A percentile compares a stretch with the other conserved stretches of the same genome.
Conservation (phyloP, 2,888 invertebrate genomes). For the Merodon equestris region DNA sequence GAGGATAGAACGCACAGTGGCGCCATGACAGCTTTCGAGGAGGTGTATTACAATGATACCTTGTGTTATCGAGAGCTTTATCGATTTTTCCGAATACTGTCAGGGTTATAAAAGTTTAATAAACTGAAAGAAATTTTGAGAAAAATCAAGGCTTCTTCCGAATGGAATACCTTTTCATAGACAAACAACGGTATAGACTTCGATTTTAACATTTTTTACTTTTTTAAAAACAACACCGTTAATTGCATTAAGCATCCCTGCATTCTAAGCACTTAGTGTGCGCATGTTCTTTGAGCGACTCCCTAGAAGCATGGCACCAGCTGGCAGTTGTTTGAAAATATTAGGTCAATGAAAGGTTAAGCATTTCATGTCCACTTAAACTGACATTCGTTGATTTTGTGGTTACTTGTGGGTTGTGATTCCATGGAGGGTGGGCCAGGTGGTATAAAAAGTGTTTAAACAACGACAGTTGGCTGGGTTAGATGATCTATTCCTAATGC, state of each 20-base stretch:
- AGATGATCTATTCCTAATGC: neutral
- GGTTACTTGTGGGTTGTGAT: constrained; percentile 12
- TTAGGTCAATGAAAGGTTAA: constrained; percentile 66
- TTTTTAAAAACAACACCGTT: too few species aligned
- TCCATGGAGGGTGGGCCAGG: constrained; percentile 11
- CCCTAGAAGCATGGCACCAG: constrained; percentile 35
- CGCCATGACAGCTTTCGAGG: neutral
- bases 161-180: too few species aligned
- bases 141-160: too few species aligned
- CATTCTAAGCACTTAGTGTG: constrained; percentile 23
- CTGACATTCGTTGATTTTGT: neutral
- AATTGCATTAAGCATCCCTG: constrained; percentile 15
- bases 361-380: constrained; percentile 12
- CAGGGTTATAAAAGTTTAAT: too few species aligned
- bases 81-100: constrained; percentile 38
- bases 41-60: too few species aligned
- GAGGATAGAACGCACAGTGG: constrained; percentile 37
- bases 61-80: constrained; percentile 5
- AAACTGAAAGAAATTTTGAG: too few species aligned
- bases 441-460: constrained; percentile 25
- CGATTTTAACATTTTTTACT: too few species aligned
- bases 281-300: constrained; percentile 41
- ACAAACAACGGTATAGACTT: neutral
- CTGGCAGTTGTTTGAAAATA: constrained; percentile 42
- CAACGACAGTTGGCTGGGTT: constrained; percentile 7